These are phyloP conservation scores for Enteromius treurensis DNA, from an alignment of 2,797 vertebrate species.

Conservation along the genomic window DNA sequence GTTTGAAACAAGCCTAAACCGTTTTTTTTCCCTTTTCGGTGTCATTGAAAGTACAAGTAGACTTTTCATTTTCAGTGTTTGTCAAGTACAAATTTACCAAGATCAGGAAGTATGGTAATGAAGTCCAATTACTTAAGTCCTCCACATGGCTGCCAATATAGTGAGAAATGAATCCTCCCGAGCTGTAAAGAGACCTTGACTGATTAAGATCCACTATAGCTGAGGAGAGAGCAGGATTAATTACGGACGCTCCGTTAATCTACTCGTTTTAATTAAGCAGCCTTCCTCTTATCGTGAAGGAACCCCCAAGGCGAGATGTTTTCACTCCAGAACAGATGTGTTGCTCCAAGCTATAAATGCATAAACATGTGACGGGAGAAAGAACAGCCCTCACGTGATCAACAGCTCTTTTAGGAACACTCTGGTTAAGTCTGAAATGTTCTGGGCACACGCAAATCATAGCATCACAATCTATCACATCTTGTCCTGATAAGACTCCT, in stretches of 20 bases:
- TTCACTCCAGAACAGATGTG: conserved; percentile 36
- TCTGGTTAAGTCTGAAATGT: background rate
- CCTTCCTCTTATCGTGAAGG: conserved; percentile 60
- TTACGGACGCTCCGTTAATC: conserved; percentile 65
- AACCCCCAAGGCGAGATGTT: conserved; percentile 13
- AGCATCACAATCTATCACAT: conserved; percentile 31
- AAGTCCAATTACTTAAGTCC: conserved; percentile 22
- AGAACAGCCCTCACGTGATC: conserved; percentile 20
- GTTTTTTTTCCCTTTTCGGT: background rate
- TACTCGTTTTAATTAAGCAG: conserved; percentile 71
- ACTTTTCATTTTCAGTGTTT: background rate
- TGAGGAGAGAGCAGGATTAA: conserved; percentile 69
- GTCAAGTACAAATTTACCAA: background rate
- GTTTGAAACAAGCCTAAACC: background rate
- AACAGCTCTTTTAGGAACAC: background rate
- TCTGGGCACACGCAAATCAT: conserved; percentile 9
- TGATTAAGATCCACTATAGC: conserved; percentile 53
- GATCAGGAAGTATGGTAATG: background rate
- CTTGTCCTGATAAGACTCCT: background rate
- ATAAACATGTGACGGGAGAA: conserved; percentile 29
- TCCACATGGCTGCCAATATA: background rate
- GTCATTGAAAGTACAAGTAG: background rate
- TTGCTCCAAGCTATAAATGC: conserved; percentile 36
- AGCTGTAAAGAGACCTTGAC: conserved; percentile 50
- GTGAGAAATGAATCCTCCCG: conserved; percentile 43